phyloP scores from a whole-genome alignment of 2,888 invertebrate species.

The Willowsia nigromaculata region DNA sequence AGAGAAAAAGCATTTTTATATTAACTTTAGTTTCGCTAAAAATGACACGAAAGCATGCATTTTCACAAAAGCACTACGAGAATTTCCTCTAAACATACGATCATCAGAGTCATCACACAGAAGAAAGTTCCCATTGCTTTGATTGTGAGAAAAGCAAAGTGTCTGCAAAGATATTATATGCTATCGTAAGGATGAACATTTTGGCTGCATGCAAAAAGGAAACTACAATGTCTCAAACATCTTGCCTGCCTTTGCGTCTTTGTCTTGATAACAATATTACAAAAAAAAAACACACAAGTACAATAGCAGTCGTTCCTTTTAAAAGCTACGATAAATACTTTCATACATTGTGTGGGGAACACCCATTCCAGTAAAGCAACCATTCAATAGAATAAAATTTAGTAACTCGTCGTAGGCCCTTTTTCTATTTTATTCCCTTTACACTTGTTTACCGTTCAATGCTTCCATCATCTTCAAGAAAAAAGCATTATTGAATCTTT shows the following conservation, averaged over 20 bases:
- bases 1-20: slow-evolving; percentile 6
- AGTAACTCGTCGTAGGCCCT: not conserved
- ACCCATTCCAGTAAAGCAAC: not conserved
- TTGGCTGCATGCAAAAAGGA: not conserved
- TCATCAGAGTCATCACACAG: not conserved
- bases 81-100: not conserved
- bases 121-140: not conserved
- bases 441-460: slow-evolving; percentile 17
- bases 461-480: not conserved
- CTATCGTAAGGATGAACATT: not conserved
- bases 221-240: not conserved
- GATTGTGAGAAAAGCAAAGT: not conserved
- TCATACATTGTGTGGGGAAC: too few relatives aligned
- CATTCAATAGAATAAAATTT: not conserved
- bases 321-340: not conserved
- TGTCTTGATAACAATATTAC: not conserved
- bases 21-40: not conserved
- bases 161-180: not conserved
- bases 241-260: not conserved
- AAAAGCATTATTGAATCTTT: slow-evolving; percentile 38
- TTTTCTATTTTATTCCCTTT: not conserved
- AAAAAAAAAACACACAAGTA: slow-evolving; percentile 9
- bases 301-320: not conserved
- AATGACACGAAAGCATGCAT: not conserved
- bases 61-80: slow-evolving; percentile 25